Percentiles rank a stretch among this genome's conserved stretches.
phyloP scores from a whole-genome alignment of 1,140 invertebrate genomes.

The Aphis craccivora region DNA sequence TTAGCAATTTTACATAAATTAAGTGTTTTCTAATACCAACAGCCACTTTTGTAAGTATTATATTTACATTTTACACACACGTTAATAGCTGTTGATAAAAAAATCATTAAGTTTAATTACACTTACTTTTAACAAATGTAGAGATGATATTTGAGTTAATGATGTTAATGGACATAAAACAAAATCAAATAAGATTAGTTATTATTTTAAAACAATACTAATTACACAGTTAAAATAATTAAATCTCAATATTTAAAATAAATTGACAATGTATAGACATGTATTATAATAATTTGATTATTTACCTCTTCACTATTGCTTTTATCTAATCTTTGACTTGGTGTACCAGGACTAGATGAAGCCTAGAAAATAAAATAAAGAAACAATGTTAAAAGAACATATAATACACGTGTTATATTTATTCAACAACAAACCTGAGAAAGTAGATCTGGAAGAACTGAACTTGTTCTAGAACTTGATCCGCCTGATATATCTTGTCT shows the following conservation, averaged over 20 bases:
- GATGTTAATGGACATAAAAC: slow-evolving; percentile 51
- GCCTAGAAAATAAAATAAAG: slow-evolving; percentile 66
- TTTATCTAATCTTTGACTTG: slow-evolving; percentile 85
- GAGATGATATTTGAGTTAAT: slow-evolving; percentile 44
- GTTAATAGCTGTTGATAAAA: background rate
- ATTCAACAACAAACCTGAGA: slow-evolving; percentile 68
- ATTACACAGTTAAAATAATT: background rate
- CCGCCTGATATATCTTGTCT: slow-evolving; percentile 65
- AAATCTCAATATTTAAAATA: background rate
- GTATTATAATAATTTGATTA: background rate
- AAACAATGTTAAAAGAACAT: background rate
- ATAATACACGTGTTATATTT: background rate
- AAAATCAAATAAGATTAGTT: slow-evolving; percentile 43
- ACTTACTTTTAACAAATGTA: slow-evolving; percentile 51
- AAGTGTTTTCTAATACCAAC: background rate
- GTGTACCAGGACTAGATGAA: slow-evolving; percentile 78
- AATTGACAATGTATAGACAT: background rate
- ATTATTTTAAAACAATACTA: slow-evolving; percentile 47
- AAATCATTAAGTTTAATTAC: background rate
- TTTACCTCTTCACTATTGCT: slow-evolving; percentile 91
- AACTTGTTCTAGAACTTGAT: slow-evolving; percentile 74
- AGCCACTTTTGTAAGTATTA: slow-evolving; percentile 3
- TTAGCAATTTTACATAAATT: background rate
- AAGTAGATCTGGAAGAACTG: slow-evolving; percentile 91
- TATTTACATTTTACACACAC: background rate